Conservation (phyloP, 2,797 vertebrate genomes). For the Alfaro cultratus region DNA sequence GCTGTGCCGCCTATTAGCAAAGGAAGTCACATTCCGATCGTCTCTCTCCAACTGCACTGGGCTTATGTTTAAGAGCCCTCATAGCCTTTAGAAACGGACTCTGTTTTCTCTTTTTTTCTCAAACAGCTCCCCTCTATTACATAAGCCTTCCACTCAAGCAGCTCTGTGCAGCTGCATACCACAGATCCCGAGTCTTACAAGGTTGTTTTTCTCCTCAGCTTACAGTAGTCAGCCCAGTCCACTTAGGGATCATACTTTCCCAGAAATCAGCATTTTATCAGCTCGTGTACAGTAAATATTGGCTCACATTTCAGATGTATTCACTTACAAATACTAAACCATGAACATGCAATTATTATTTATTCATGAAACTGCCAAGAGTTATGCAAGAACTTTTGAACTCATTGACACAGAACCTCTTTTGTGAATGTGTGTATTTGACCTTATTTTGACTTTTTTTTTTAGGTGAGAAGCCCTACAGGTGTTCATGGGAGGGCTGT, state of each 20-base stretch:
- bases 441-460: background rate
- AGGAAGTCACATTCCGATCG: constrained; percentile 64
- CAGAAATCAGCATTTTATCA: constrained; percentile 12
- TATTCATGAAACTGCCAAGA: background rate
- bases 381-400: background rate
- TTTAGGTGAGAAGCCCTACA: constrained; percentile 97
- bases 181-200: constrained; percentile 42
- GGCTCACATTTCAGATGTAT: background rate
- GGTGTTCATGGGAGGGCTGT: constrained; percentile 98
- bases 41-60: constrained; percentile 48
- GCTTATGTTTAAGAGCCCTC: constrained; percentile 59
- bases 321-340: background rate
- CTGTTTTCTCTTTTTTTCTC: constrained; percentile 13
- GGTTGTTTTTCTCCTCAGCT: constrained; percentile 55
- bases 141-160: constrained; percentile 57
- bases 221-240: constrained; percentile 40
- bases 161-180: constrained; percentile 59
- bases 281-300: background rate
- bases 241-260: constrained; percentile 30
- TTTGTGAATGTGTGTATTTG: background rate
- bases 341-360: background rate
- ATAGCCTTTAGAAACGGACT: constrained; percentile 52
- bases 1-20: constrained; percentile 59
- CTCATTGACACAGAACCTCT: background rate
- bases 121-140: constrained; percentile 48